Conservation (phyloP, 2,113 vertebrate species). For the Patagioenas fasciata region DNA sequence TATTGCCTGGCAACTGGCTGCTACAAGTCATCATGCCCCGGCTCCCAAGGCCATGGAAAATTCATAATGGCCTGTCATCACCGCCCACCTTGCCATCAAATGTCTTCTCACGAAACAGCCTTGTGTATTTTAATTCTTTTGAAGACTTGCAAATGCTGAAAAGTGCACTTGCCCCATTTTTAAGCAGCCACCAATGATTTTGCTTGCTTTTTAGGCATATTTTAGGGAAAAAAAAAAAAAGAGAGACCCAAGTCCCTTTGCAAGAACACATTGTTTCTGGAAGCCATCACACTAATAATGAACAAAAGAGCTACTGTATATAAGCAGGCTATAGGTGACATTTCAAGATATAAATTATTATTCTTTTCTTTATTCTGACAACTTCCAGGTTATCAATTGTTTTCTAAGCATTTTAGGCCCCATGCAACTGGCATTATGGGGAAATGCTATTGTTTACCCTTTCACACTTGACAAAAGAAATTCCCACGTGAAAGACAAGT, state of each 20-base stretch:
- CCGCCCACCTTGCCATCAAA: conserved; percentile 27
- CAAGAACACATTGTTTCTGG: conserved; percentile 63
- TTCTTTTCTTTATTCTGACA: conserved; percentile 91
- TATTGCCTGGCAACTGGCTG: conserved; percentile 1
- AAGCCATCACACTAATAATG: conserved; percentile 66
- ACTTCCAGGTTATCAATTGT: conserved; percentile 98
- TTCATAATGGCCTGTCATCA: not conserved
- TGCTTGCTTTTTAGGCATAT: conserved; percentile 48
- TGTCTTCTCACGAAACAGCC: conserved; percentile 14
- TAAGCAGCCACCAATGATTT: not conserved
- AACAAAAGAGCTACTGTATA: conserved; percentile 74
- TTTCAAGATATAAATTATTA: conserved; percentile 91
- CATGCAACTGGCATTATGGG: conserved; percentile 89
- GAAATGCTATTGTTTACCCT: conserved; percentile 98
- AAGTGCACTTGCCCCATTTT: not conserved
- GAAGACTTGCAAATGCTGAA: conserved; percentile 33
- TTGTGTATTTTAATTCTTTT: not conserved
- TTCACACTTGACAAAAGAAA: conserved; percentile 90
- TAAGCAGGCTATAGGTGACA: conserved; percentile 75
- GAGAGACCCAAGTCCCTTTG: conserved; percentile 39
- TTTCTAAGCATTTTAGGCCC: conserved; percentile 84
- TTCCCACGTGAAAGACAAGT: conserved; percentile 98
- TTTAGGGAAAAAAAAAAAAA: conserved; percentile 3
- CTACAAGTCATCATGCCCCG: not conserved
- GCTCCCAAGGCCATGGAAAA: conserved; percentile 23